These are phyloP conservation scores for Oscheius sp. DNA, from an alignment of 2,888 invertebrate species.

Conservation along the genomic window DNA sequence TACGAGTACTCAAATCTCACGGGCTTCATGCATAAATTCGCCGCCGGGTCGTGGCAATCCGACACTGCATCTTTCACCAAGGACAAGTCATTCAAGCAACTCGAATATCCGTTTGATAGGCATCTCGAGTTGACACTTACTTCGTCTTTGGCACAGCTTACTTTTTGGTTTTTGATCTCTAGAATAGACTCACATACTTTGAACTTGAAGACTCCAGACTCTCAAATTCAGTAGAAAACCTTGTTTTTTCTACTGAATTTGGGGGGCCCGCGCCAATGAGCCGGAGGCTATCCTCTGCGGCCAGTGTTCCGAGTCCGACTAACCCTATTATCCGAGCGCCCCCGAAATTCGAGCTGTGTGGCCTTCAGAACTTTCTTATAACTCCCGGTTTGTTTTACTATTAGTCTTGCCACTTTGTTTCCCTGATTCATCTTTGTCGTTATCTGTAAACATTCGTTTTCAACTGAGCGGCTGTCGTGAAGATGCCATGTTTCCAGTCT, in stretches of 20 bases:
- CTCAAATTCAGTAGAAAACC: background rate
- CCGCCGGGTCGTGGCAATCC: conserved; percentile 18
- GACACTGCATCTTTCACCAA: conserved; percentile 32
- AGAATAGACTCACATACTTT: background rate
- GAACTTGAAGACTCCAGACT: background rate
- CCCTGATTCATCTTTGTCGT: background rate
- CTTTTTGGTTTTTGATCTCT: background rate
- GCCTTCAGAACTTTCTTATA: conserved; percentile 16
- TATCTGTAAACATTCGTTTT: conserved; percentile 2
- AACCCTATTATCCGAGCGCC: conserved; percentile 26
- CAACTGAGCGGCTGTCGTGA: conserved; percentile 12
- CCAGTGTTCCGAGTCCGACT: conserved; percentile 32
- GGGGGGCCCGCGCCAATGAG: conserved; percentile 15
- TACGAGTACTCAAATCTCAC: background rate
- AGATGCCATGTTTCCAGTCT: conserved; percentile 18
- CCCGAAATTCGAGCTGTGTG: conserved; percentile 24
- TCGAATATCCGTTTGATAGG: conserved; percentile 30
- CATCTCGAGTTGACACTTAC: background rate
- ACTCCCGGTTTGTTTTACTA: background rate
- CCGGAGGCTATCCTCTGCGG: conserved; percentile 19
- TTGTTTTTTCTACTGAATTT: conserved; percentile 7
- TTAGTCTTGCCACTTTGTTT: background rate
- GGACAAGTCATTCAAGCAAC: conserved; percentile 32
- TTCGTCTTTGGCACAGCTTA: background rate
- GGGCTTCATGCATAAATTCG: conserved; percentile 14